A percentile compares a stretch with the other conserved stretches of the same genome.
Evolutionary conservation across 2,113 vertebrate genomes (phyloP).

Genomic region (Ptilorrhoa leucosticta): DNA sequence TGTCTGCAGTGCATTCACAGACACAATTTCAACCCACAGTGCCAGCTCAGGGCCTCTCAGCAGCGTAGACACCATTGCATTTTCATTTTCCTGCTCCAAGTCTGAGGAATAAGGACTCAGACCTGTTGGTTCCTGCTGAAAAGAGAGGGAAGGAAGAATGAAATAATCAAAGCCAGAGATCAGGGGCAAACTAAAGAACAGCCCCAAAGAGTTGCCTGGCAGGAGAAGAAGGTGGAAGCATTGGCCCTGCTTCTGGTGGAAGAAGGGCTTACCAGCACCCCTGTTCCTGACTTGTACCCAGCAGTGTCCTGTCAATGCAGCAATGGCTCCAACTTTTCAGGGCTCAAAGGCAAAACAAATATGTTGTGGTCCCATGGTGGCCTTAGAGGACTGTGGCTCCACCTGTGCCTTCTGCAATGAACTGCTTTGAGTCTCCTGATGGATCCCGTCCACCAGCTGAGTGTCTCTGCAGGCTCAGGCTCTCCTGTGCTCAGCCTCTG

Average conservation of each 20-base stretch:
- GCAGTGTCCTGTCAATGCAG: neutral
- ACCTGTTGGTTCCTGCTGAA: neutral
- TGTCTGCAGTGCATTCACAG: neutral
- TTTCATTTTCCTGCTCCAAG: neutral
- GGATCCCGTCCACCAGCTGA: neutral
- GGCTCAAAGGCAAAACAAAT: neutral
- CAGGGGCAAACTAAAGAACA: neutral
- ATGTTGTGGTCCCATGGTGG: accelerated
- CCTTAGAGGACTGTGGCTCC: neutral
- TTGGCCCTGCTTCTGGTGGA: neutral
- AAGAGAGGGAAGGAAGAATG: neutral
- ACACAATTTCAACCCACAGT: neutral
- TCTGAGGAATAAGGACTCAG: neutral
- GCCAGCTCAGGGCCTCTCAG: neutral
- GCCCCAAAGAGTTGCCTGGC: neutral
- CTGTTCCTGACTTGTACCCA: neutral
- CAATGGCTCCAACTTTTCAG: neutral
- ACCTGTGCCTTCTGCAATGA: neutral
- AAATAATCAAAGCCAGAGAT: neutral
- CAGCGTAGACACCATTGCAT: neutral
- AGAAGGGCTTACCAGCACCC: neutral
- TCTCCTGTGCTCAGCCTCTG: neutral
- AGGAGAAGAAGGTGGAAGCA: neutral
- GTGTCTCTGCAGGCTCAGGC: neutral
- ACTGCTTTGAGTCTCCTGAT: accelerated